These are phyloP conservation scores for Arge pagana DNA, from an alignment of 2,888 invertebrate species.

Conservation along the genomic window DNA sequence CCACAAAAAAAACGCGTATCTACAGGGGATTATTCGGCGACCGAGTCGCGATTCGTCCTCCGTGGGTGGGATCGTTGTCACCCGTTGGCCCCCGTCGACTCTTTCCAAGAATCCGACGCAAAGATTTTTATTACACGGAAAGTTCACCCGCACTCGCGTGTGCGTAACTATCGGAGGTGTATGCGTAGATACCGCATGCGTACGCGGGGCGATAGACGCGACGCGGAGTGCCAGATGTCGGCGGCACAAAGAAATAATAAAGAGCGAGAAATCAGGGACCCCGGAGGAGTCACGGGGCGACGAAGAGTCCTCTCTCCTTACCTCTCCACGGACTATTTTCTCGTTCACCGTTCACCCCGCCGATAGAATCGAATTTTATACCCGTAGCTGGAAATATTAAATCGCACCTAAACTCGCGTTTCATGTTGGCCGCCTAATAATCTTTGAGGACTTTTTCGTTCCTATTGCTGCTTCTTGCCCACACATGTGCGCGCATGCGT, in stretches of 20 bases:
- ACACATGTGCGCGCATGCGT: conserved; percentile 24
- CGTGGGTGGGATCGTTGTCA: no score
- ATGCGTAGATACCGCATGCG: no score
- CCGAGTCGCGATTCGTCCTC: no score
- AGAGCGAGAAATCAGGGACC: conserved; percentile 28
- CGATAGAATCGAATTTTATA: conserved; percentile 52
- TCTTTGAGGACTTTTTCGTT: conserved; percentile 37
- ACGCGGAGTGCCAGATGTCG: conserved; percentile 9
- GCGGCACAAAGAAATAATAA: conserved; percentile 31
- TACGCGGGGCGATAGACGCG: no score
- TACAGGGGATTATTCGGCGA: no score
- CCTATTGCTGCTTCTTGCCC: conserved; percentile 21
- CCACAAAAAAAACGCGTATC: no score
- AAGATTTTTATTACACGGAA: no score
- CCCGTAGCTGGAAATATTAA: conserved; percentile 58
- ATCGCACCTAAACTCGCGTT: conserved; percentile 56
- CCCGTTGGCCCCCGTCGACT: no score
- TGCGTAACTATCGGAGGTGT: no score
- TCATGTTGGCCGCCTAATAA: conserved; percentile 54
- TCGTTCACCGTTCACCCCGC: conserved; percentile 7
- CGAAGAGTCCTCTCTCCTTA: neutral
- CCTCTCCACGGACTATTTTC: neutral
- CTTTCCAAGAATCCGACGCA: no score
- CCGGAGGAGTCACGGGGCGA: conserved; percentile 29
- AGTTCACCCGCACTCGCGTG: no score